These are phyloP conservation scores for Anhinga rufa DNA, from an alignment of 2,113 vertebrate species.

Conservation along the genomic window DNA sequence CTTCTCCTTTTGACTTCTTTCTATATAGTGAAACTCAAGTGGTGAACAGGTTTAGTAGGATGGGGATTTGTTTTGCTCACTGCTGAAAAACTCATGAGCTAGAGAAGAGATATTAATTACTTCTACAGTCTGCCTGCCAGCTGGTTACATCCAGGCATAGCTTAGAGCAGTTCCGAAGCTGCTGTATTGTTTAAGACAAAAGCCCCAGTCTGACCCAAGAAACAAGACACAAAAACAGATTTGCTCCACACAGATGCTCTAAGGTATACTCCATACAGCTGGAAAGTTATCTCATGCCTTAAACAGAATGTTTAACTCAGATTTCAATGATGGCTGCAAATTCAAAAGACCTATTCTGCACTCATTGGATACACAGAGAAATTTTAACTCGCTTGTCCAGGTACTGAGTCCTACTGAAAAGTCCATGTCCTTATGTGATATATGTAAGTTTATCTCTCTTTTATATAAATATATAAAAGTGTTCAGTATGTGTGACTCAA, in stretches of 20 bases:
- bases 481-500: rapidly evolving
- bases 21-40: neutral
- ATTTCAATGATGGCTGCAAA: neutral
- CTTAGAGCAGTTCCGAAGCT: neutral
- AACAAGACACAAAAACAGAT: neutral
- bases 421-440: neutral
- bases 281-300: neutral
- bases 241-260: neutral
- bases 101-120: neutral
- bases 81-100: neutral
- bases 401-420: neutral
- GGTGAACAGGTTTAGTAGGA: neutral
- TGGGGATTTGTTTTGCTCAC: neutral
- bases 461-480: neutral
- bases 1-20: neutral
- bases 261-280: neutral
- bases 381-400: neutral
- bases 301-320: neutral
- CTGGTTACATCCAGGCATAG: neutral
- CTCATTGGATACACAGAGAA: neutral
- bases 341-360: neutral
- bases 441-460: neutral
- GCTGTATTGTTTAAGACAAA: neutral
- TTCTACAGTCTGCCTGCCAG: neutral
- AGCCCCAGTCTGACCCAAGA: neutral